Percentiles rank a stretch among this genome's conserved stretches.
phyloP scores from a whole-genome alignment of 35 echinoderm and acorn worm genomes.

The Acanthaster planci region DNA sequence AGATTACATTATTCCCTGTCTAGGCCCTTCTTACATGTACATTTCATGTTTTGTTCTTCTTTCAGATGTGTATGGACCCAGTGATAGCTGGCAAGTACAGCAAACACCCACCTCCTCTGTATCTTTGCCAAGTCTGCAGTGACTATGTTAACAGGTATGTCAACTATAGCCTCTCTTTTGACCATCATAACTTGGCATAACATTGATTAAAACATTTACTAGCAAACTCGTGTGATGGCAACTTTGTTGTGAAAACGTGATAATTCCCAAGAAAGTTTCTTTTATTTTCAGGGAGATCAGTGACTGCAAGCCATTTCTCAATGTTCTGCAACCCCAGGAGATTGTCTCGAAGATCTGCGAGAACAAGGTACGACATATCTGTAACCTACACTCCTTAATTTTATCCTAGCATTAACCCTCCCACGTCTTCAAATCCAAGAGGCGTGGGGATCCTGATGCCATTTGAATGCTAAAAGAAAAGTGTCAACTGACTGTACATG shows the following conservation, averaged over 20 bases:
- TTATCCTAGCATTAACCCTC: too few relatives aligned
- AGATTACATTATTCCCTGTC: neutral
- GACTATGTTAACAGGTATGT: constrained; percentile 84
- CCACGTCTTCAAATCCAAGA: too few relatives aligned
- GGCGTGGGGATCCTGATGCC: too few relatives aligned
- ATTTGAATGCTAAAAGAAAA: too few relatives aligned
- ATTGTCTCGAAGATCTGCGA: constrained; percentile 83
- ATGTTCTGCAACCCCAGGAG: constrained; percentile 80
- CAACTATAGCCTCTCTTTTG: too few relatives aligned
- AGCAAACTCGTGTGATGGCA: too few relatives aligned
- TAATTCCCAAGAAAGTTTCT: neutral
- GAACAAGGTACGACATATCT: constrained; percentile 75
- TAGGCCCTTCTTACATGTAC: neutral
- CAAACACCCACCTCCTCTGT: constrained; percentile 89
- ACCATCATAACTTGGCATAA: too few relatives aligned
- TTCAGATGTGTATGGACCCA: constrained; percentile 97
- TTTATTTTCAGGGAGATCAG: constrained; percentile 52
- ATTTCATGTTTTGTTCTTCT: neutral
- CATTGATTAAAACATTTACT: too few relatives aligned
- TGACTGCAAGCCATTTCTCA: constrained; percentile 55
- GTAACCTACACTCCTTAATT: too few relatives aligned
- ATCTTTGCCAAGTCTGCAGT: constrained; percentile 91
- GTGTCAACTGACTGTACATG: too few relatives aligned
- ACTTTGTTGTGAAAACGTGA: too few relatives aligned
- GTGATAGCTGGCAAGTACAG: constrained; percentile 81